Base-by-base conservation (phyloP, 2,888 invertebrate species). In the Aphidoletes aphidimyza region DNA sequence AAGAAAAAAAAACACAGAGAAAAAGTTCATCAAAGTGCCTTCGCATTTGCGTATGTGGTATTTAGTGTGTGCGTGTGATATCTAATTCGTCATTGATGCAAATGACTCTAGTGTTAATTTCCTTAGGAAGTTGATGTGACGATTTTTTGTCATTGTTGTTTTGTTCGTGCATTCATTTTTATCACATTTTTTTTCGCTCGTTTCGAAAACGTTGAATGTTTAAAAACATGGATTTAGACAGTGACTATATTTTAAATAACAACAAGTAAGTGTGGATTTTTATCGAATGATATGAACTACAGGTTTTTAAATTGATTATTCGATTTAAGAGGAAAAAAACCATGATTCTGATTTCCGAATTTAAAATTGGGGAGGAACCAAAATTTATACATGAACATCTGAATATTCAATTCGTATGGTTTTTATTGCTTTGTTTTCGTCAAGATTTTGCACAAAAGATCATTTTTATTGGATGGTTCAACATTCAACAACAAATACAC, bases 141-240 rank as follows among this genome's bases (percentile, higher is more conserved):
- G n/a, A 54, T 22, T n/a, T n/a, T n/a, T n/a, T n/a, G n/a, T n/a
- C n/a, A 47, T 19, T 47, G 47, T 47, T 54, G n/a, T 30, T 69
- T 30, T 69, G 2, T 69, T 69, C 30, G 30, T 3, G 3, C 47
- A 17, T 17, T 47, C 19, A n/a, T n/a, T n/a, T n/a, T 47, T 17
- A 47, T 47, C 0, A 37, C 6, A 81, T 81, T 22, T 54, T 54
- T 47, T 14, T 22, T n/a, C 9, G 22, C n/a, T 36, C 78, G 36
- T 36, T 14, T 14, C 14, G 19, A 78, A 19, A 36, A 17, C 78
- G 17, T n/a, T n/a, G n/a, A n/a, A n/a, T n/a, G n/a, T n/a, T n/a
- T n/a, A n/a, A n/a, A n/a, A n/a, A n/a, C n/a, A 81, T 81, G 81
- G 81, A 81, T 81, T 81, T 81, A 81, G 81, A 81, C 81, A 81